Evolutionary conservation across 2,888 invertebrate genomes (phyloP).

Genomic region (Phorcus lineatus): DNA sequence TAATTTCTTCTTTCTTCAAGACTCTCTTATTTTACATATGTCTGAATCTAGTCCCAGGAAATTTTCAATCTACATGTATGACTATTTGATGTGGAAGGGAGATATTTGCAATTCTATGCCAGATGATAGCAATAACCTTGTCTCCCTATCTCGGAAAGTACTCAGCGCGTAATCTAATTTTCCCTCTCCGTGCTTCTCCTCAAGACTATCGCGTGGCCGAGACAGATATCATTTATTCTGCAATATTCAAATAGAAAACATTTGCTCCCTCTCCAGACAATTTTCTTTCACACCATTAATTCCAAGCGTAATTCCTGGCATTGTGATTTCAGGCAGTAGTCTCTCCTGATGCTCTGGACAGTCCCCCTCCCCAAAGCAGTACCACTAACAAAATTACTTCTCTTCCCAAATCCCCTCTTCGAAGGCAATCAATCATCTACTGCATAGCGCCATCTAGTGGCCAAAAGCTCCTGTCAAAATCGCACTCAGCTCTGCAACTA

Average conservation of each 20-base stretch:
- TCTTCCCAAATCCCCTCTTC: constrained; percentile 1
- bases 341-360: background rate
- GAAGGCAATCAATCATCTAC: constrained; percentile 14
- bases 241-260: constrained; percentile 25
- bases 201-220: background rate
- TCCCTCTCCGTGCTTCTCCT: background rate
- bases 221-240: constrained; percentile 25
- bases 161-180: constrained; percentile 12
- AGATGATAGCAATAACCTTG: constrained; percentile 9
- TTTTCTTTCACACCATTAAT: constrained; percentile 19
- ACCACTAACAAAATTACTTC: constrained; percentile 18
- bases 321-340: constrained; percentile 7
- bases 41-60: background rate
- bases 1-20: no score
- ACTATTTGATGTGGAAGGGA: constrained; percentile 4
- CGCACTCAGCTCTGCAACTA: background rate
- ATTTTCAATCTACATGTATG: constrained; percentile 16
- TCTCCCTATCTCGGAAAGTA: background rate
- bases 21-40: no score
- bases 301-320: constrained; percentile 4
- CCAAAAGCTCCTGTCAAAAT: constrained; percentile 2
- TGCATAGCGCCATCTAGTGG: background rate
- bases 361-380: background rate
- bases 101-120: constrained; percentile 12
- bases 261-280: constrained; percentile 20